Base-by-base conservation (phyloP, 1,140 invertebrate genomes). In the Leptinotarsa texana region DNA sequence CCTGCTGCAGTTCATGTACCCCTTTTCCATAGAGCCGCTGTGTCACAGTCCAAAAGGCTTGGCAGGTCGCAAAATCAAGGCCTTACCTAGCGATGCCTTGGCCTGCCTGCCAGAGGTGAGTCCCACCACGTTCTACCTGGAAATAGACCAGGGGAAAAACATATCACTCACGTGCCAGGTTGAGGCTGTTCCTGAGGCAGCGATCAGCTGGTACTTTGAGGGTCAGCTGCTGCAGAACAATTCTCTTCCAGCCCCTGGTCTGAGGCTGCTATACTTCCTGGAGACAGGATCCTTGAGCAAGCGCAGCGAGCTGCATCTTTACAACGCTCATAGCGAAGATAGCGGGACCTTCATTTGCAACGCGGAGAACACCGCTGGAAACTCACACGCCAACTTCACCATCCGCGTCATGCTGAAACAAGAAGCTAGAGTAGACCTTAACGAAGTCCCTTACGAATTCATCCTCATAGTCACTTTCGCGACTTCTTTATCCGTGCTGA, bases 311-410 rank as follows among this genome's bases (percentile, higher is more conserved):
- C 86, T 94, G 62, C 90, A 91, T 80, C 92, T 94, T 79, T 91
- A 90, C 74, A 93, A 93, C 81, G 89, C 92, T 22, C 91, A 90
- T 22, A 87, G 86, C 51, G 91, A 92, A 77, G 91, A 93, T 74
- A 94, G 94, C 78, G 94, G 94, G 5, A 93, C 91, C 13, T 96
- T 94, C 81, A 89, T 90, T 1, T 96, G 94, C 82, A 84, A 92
- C 1, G 94, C 94, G 0, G 92, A 94, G 79, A 96, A 96, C 81
- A 89, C 91, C 5, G 95, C 94, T 0, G 95, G 95, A 17, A 89
- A 87, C 69, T 88, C 90, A 0, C 89, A 90, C 72, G 90, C 92
- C 11, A 95, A 95, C 81, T 93, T 93, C 74, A 94, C 93, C 0
- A 88, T 96, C 33, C 87, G 90, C 72, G 89, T 94, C 18, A 87